These are phyloP conservation scores for Mixornis gularis DNA, from an alignment of 2,113 vertebrate genomes.

Conservation along the genomic window DNA sequence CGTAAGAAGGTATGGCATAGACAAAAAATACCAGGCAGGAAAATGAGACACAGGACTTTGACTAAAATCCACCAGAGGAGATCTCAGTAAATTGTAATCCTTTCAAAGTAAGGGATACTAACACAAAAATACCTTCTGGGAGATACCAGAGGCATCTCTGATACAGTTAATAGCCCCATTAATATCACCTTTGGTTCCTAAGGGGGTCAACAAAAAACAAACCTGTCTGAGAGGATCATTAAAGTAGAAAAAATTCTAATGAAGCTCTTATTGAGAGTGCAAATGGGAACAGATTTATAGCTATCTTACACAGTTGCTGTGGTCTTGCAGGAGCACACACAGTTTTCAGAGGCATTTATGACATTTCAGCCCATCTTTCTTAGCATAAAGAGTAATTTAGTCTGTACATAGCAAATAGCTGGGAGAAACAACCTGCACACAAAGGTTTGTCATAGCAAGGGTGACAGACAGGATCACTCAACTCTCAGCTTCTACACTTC, in stretches of 20 bases:
- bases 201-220: rapidly evolving
- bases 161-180: neutral
- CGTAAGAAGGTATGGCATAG: rapidly evolving
- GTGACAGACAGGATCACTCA: neutral
- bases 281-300: neutral
- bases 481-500: neutral
- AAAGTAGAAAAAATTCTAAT: neutral
- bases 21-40: neutral
- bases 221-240: neutral
- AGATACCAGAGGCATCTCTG: neutral
- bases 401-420: neutral
- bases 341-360: neutral
- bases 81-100: neutral
- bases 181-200: neutral
- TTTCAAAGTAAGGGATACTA: neutral
- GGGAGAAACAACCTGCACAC: neutral
- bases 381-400: neutral
- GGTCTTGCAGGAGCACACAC: neutral
- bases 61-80: neutral
- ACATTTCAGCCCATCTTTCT: neutral
- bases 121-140: neutral
- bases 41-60: neutral
- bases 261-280: neutral
- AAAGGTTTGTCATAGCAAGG: neutral
- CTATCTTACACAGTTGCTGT: neutral